These are phyloP conservation scores for Aporophyla lueneburgensis DNA, from an alignment of 2,888 invertebrate genomes.

Conservation along the genomic window DNA sequence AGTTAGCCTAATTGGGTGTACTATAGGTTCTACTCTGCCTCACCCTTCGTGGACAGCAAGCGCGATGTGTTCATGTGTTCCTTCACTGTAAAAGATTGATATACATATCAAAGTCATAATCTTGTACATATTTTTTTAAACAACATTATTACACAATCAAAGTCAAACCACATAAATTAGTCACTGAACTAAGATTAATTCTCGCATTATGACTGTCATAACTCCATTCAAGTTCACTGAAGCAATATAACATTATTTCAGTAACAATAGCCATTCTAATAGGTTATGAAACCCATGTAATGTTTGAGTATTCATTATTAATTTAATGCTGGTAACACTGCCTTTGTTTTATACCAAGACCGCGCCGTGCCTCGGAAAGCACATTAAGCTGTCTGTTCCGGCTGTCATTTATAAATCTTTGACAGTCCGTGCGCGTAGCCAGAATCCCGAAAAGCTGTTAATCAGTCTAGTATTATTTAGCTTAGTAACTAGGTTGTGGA, in stretches of 20 bases:
- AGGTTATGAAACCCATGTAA: conserved; percentile 34
- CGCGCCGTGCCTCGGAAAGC: not conserved
- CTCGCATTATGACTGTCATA: not conserved
- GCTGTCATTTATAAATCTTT: not conserved
- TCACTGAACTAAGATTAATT: conserved; percentile 15
- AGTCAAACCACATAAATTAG: not conserved
- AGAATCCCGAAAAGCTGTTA: not conserved
- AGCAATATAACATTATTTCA: conserved; percentile 22
- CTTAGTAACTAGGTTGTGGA: no score
- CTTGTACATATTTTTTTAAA: not conserved
- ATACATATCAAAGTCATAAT: not conserved
- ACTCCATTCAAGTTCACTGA: conserved; percentile 25
- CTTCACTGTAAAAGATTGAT: no score
- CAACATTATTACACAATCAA: not conserved
- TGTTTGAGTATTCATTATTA: conserved; percentile 21
- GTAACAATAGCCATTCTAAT: conserved; percentile 28
- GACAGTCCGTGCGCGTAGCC: not conserved
- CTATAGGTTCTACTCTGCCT: no score
- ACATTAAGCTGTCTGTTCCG: no score
- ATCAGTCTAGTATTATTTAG: not conserved
- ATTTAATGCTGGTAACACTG: not conserved
- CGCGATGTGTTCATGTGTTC: no score
- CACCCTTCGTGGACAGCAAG: no score
- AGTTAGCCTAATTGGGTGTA: no score
- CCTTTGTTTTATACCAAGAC: not conserved